Conservation (phyloP, 1,140 invertebrate genomes). For the Drosophila equinoxialis region DNA sequence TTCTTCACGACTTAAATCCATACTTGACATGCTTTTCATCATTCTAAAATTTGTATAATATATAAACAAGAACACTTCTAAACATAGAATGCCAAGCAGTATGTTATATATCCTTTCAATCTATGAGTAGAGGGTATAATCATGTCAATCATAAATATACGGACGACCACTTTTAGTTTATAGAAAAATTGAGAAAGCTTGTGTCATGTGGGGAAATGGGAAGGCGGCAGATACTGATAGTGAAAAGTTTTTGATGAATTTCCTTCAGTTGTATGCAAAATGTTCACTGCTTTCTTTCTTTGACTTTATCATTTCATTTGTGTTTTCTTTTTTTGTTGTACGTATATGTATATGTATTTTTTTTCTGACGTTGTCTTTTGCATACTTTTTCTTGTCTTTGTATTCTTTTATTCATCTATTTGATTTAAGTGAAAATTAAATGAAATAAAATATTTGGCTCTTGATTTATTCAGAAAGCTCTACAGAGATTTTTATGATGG, state of each 20-base stretch:
- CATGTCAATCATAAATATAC: background rate
- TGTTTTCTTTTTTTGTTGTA: slow-evolving; percentile 1
- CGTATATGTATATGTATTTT: background rate
- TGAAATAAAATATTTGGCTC: slow-evolving; percentile 72
- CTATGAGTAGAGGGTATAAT: background rate
- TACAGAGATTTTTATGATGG: slow-evolving; percentile 56
- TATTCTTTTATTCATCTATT: slow-evolving; percentile 32
- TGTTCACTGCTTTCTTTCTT: background rate
- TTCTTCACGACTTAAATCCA: too few species aligned
- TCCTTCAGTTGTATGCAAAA: slow-evolving; percentile 1
- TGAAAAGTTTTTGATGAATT: slow-evolving; percentile 20
- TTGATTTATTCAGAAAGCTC: slow-evolving; percentile 70
- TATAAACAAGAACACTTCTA: too few species aligned
- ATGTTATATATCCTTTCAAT: background rate
- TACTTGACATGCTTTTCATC: too few species aligned
- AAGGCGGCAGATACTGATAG: background rate
- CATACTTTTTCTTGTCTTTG: slow-evolving; percentile 24
- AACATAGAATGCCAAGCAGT: too few species aligned
- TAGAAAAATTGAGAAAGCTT: background rate
- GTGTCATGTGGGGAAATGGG: background rate
- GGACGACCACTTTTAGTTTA: background rate
- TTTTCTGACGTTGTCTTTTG: slow-evolving; percentile 21
- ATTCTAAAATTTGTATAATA: too few species aligned
- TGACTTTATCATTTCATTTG: slow-evolving; percentile 9
- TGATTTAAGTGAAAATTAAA: slow-evolving; percentile 59